Percentiles rank a stretch among this genome's conserved stretches.
phyloP scores from a whole-genome alignment of 2,888 invertebrate species.

The Bugulina stolonifera region DNA sequence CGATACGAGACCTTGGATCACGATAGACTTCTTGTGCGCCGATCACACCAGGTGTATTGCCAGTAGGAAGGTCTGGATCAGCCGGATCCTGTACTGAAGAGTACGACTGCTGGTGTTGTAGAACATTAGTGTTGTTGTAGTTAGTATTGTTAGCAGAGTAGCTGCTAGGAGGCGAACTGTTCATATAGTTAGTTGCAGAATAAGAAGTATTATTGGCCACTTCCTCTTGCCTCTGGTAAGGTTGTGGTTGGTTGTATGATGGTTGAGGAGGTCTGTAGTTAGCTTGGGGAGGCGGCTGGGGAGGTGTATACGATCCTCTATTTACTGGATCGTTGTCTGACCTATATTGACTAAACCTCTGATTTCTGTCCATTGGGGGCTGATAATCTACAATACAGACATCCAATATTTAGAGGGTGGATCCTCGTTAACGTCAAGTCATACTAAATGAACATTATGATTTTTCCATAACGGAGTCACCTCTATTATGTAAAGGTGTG shows the following conservation, averaged over 20 bases:
- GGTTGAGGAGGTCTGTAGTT: not conserved
- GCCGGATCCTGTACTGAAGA: not conserved
- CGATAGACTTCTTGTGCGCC: conserved; percentile 97
- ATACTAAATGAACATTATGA: too few species aligned
- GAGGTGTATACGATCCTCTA: not conserved
- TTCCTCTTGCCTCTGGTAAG: not conserved
- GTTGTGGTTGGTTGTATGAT: not conserved
- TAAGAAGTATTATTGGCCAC: too few species aligned
- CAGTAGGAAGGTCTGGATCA: conserved; percentile 36
- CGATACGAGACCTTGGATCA: conserved; percentile 81
- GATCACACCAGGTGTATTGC: conserved; percentile 87
- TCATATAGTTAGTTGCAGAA: not conserved
- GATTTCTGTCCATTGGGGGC: not conserved
- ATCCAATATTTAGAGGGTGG: too few species aligned
- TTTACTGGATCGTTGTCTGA: not conserved
- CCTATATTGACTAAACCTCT: not conserved
- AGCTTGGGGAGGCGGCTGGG: not conserved
- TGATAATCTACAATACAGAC: not conserved
- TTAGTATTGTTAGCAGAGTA: not conserved
- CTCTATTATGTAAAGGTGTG: too few species aligned
- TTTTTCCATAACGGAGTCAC: too few species aligned
- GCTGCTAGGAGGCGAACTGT: not conserved
- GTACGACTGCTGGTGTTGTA: not conserved
- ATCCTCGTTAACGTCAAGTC: too few species aligned
- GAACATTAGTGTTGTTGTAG: not conserved